These are phyloP conservation scores for Ornithorhynchus anatinus DNA, from an alignment of 2,113 vertebrate genomes.

Conservation along the genomic window DNA sequence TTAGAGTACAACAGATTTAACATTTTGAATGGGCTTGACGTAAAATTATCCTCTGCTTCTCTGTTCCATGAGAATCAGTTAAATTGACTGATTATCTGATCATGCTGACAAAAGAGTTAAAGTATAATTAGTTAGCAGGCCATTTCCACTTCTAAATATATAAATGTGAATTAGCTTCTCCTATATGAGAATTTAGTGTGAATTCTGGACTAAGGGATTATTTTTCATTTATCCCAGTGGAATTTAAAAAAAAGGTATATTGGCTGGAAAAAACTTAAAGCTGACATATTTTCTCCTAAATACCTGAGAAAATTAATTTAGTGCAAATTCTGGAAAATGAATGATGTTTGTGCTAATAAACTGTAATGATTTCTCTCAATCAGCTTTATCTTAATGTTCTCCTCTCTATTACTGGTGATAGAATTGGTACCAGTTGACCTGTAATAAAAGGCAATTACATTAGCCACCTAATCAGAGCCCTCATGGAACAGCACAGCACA, in stretches of 20 bases:
- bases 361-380: slow-evolving; percentile 37
- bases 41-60: too few species aligned
- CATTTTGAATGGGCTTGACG: too few species aligned
- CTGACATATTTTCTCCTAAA: slow-evolving; percentile 4
- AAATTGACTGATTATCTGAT: too few species aligned
- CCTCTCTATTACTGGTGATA: slow-evolving; percentile 32
- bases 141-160: not conserved
- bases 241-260: not conserved
- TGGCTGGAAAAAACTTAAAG: slow-evolving; percentile 25
- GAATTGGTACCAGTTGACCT: slow-evolving; percentile 49
- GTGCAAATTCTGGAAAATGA: slow-evolving; percentile 23
- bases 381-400: slow-evolving; percentile 37
- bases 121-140: too few species aligned
- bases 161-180: not conserved
- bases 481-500: slow-evolving; percentile 12
- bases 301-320: slow-evolving; percentile 24
- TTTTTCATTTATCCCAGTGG: slow-evolving; percentile 2
- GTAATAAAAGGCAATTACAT: slow-evolving; percentile 47
- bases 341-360: slow-evolving; percentile 49
- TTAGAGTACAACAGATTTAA: too few species aligned
- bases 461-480: slow-evolving; percentile 21
- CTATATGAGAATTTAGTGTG: not conserved
- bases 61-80: too few species aligned
- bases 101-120: not conserved
- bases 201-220: not conserved